Base-by-base conservation (phyloP, 30 jellyfish, hydroid and myxozoan genomes). In the Hydractinia echinata region DNA sequence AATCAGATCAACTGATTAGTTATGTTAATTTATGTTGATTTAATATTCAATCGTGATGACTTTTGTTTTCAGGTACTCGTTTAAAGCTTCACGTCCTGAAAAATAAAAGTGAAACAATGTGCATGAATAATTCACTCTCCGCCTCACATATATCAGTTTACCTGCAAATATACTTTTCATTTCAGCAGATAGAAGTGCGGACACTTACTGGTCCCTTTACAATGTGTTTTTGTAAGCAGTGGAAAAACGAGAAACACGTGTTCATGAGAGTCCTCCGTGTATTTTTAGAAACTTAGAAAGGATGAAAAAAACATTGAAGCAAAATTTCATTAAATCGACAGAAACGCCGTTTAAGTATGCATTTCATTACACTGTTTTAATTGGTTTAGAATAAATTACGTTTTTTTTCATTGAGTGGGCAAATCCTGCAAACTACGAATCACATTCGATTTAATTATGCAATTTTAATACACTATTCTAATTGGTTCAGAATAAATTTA, bases 51-150 rank as follows among this genome's bases (percentile, higher is more conserved):
- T 83, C 16, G 95, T 86, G 88, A 90, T 84, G 55, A 90, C 97
- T 82, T 90, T 90, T 19, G 97, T 90, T 73, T 86, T 85, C 82
- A 90, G 69, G 82, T 90, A 90, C 68, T 90, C 97, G 61, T 90
- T 90, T 73, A 90, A 73, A n/a, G 97, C 97, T 71, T 90, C 97
- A 85, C 79, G 78, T 55, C 97, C 97, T 90, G 49, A 60, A 83
- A 72, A 81, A 14, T 18, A 80, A 74, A 74, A 44, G 13, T 4
- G 30, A 30, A 18, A 30, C n/a, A n/a, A 30, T 30, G 8, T 6
- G 5, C 10, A 9, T 10, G 5, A 52, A 72, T 48, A 14, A 30
- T 30, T 18, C 44, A 30, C 44, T 2, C 44, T 30, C 44, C 44
- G 2, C 2, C 44, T 30, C 2, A 30, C 2, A 1, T 30, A 30